Conservation (phyloP, 2,113 vertebrate genomes). For the Gadus macrocephalus region DNA sequence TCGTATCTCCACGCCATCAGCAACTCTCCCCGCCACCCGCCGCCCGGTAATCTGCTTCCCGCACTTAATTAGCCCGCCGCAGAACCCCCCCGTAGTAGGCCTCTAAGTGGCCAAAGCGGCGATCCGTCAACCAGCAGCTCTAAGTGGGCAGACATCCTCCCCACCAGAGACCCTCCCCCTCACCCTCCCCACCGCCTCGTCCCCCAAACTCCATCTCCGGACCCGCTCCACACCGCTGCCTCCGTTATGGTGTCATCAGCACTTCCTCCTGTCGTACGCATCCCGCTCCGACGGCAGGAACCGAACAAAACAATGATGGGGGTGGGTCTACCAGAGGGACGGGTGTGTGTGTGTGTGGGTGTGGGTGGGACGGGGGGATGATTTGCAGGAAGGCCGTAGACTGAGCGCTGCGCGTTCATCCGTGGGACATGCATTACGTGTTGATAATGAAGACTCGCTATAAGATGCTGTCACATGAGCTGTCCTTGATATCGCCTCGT, state of each 20-base stretch:
- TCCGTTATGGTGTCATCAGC: constrained; percentile 58
- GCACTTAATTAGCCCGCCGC: constrained; percentile 43
- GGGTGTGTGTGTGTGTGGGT: neutral
- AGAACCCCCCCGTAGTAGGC: neutral
- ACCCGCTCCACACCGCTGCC: constrained; percentile 31
- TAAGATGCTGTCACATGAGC: too few species aligned
- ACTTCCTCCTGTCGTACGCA: constrained; percentile 48
- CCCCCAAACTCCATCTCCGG: neutral
- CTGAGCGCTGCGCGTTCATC: too few species aligned
- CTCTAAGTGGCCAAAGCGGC: constrained; percentile 33
- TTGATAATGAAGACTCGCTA: too few species aligned
- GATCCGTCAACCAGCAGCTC: constrained; percentile 38
- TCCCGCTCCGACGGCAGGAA: constrained; percentile 29
- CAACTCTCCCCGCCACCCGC: constrained; percentile 11
- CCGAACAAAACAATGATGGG: constrained; percentile 19
- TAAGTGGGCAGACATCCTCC: constrained; percentile 6
- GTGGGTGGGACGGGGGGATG: too few species aligned
- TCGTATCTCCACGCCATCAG: constrained; percentile 14
- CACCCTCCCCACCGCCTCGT: neutral
- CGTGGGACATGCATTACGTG: too few species aligned
- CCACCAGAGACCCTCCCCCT: neutral
- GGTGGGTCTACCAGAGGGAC: constrained; percentile 47
- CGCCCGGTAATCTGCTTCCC: constrained; percentile 26
- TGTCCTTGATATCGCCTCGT: too few species aligned
- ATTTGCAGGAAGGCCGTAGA: too few species aligned